These are phyloP conservation scores for Sesamia nonagrioides DNA, from an alignment of 1,140 invertebrate genomes.

Conservation along the genomic window DNA sequence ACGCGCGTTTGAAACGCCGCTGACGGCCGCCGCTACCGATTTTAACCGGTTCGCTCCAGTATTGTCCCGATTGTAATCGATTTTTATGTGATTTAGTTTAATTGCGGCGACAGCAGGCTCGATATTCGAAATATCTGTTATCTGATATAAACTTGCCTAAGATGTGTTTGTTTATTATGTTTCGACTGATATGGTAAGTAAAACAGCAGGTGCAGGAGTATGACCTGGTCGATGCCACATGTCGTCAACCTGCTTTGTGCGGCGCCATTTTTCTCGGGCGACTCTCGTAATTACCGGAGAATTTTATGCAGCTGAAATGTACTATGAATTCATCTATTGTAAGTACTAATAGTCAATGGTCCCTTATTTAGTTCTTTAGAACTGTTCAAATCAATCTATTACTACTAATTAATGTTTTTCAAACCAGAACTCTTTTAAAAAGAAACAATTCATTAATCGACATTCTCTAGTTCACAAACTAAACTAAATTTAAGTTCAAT, in stretches of 20 bases:
- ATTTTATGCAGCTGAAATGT: slow-evolving; percentile 1
- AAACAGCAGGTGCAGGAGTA: slow-evolving; percentile 5
- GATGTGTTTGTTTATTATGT: slow-evolving; percentile 9
- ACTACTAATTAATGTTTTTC: too few relatives aligned
- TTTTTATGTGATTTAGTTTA: slow-evolving; percentile 45
- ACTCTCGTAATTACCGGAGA: not conserved
- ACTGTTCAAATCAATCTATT: not conserved
- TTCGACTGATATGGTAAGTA: slow-evolving; percentile 14
- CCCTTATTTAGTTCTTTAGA: not conserved
- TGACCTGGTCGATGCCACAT: not conserved
- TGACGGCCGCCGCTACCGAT: slow-evolving; percentile 38
- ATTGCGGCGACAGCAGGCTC: slow-evolving; percentile 13
- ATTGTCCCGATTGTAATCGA: slow-evolving; percentile 45
- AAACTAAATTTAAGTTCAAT: too few relatives aligned
- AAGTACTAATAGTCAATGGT: not conserved
- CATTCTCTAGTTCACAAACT: too few relatives aligned
- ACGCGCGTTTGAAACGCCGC: slow-evolving; percentile 42
- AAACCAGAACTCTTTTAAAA: too few relatives aligned
- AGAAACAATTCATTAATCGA: too few relatives aligned
- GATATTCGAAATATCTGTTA: slow-evolving; percentile 6
- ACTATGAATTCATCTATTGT: slow-evolving; percentile 12
- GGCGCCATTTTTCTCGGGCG: slow-evolving; percentile 20
- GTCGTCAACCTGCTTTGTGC: slow-evolving; percentile 21
- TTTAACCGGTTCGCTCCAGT: slow-evolving; percentile 23
- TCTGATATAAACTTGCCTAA: slow-evolving; percentile 11